Percentiles rank a stretch among this genome's conserved stretches.
Conservation (phyloP, 2,888 invertebrate genomes). For the Cheilosia pagana region DNA sequence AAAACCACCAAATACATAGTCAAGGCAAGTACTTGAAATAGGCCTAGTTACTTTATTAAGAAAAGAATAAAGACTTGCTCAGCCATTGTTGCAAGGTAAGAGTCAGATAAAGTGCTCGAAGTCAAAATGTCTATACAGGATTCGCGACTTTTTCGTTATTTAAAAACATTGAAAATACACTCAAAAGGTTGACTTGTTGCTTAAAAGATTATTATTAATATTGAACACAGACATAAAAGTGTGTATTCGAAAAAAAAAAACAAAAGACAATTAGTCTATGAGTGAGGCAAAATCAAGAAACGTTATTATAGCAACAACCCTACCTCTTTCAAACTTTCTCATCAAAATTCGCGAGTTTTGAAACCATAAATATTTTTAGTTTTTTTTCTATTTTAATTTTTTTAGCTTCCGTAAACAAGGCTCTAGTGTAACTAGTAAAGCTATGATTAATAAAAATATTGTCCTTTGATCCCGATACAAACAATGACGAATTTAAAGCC, state of each 20-base stretch:
- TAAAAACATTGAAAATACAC: constrained; percentile 17
- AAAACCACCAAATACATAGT: no score
- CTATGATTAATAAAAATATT: constrained; percentile 11
- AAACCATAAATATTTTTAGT: constrained; percentile 27
- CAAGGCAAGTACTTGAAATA: no score
- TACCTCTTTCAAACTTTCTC: constrained; percentile 36
- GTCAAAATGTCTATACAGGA: neutral
- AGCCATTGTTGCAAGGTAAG: no score
- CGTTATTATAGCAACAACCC: neutral
- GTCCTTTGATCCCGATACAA: constrained; percentile 6
- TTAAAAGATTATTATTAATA: constrained; percentile 6
- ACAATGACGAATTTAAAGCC: neutral
- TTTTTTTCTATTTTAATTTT: constrained; percentile 22
- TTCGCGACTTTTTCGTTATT: neutral
- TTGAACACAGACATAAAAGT: neutral
- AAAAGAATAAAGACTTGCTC: no score
- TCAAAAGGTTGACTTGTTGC: constrained; percentile 5
- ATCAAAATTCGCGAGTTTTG: constrained; percentile 34
- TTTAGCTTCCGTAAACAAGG: constrained; percentile 26
- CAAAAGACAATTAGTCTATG: constrained; percentile 2
- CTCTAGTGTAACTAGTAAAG: constrained; percentile 11
- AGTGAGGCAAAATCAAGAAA: constrained; percentile 15
- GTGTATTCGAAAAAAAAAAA: no score
- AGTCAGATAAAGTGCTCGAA: no score
- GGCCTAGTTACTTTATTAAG: no score